Percentiles rank a stretch among this genome's conserved stretches.
phyloP scores from a whole-genome alignment of 2,888 invertebrate species.

The Notodonta dromedarius region DNA sequence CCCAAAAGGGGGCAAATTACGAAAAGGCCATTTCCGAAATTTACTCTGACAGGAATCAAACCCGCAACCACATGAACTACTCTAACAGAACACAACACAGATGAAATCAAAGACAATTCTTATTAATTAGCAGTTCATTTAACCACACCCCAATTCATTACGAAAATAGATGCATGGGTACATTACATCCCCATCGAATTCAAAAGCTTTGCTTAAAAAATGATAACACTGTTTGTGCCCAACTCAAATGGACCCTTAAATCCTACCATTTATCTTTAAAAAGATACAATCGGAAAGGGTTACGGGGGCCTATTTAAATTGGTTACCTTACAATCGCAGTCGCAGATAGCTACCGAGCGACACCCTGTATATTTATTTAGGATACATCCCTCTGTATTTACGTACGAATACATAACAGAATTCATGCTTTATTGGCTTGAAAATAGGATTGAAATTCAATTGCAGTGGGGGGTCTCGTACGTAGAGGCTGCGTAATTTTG shows the following conservation, averaged over 20 bases:
- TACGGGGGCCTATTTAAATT: conserved; percentile 51
- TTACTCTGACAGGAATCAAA: no score
- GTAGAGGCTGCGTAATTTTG: conserved; percentile 52
- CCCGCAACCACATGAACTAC: no score
- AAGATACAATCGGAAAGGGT: conserved; percentile 26
- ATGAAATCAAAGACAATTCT: background rate
- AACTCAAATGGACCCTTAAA: conserved; percentile 37
- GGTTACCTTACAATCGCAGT: conserved; percentile 57
- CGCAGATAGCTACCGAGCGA: conserved; percentile 61
- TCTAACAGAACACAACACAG: no score
- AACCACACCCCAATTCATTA: conserved; percentile 21
- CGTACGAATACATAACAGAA: conserved; percentile 52
- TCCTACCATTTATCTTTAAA: conserved; percentile 19
- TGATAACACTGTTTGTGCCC: conserved; percentile 52
- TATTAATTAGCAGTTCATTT: background rate
- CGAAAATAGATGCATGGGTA: conserved; percentile 30
- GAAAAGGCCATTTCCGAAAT: no score
- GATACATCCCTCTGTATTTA: conserved; percentile 76
- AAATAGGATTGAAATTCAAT: conserved; percentile 53
- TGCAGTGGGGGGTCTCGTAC: conserved; percentile 40
- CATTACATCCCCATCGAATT: conserved; percentile 40
- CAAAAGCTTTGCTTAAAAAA: conserved; percentile 52
- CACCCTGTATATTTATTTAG: conserved; percentile 79
- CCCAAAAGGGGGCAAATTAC: no score
- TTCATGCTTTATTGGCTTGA: conserved; percentile 52